Conservation (phyloP, 2,797 vertebrate genomes). For the Hoplostethus mediterraneus region DNA sequence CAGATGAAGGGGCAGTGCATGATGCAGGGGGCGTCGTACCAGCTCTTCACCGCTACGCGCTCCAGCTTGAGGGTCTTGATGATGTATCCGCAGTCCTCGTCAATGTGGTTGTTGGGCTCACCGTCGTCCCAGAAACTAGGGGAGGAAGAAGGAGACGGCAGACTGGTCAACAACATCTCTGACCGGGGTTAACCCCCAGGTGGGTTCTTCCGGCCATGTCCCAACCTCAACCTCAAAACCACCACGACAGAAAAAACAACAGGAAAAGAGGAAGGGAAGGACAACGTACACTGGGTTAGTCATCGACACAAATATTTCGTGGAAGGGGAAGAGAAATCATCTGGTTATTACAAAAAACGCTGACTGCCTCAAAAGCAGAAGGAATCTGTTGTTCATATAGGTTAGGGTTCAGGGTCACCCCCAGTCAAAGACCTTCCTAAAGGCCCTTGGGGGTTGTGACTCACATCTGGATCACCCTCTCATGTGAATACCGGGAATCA, state of each 20-base stretch:
- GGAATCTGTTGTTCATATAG: not conserved
- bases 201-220: too few species aligned
- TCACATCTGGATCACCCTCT: too few species aligned
- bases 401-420: not conserved
- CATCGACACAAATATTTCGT: not conserved
- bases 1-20: conserved; percentile 75
- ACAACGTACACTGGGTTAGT: not conserved
- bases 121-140: conserved; percentile 81
- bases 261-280: conserved; percentile 38
- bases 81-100: conserved; percentile 84
- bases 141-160: not conserved
- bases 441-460: too few species aligned
- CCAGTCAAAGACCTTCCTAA: too few species aligned
- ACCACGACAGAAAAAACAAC: not conserved
- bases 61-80: conserved; percentile 68
- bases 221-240: too few species aligned
- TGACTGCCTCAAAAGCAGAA: not conserved
- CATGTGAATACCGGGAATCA: too few species aligned
- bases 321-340: conserved; percentile 55
- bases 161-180: not conserved
- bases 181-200: too few species aligned
- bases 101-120: conserved; percentile 83
- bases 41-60: conserved; percentile 71
- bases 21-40: conserved; percentile 80
- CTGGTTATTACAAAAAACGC: conserved; percentile 24